phyloP scores from a whole-genome alignment of 2,888 invertebrate genomes.

The Protonemura montana region DNA sequence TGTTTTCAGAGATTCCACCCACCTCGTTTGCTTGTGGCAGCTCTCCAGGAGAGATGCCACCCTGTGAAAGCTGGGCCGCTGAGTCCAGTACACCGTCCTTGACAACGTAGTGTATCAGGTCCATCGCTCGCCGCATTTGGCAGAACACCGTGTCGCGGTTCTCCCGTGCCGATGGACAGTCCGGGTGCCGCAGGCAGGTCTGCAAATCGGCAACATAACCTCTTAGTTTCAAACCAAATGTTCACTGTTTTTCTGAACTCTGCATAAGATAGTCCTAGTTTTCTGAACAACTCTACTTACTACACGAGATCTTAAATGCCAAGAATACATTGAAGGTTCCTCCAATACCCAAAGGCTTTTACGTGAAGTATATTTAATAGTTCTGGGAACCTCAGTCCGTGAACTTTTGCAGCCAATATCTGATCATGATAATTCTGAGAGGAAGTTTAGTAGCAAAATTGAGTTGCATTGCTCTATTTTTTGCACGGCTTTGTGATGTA shows the following conservation, averaged over 20 bases:
- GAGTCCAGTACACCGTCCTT: conserved; percentile 89
- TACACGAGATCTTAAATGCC: too few species aligned
- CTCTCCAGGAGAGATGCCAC: conserved; percentile 43
- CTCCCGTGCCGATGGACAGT: conserved; percentile 89
- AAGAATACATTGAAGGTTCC: too few species aligned
- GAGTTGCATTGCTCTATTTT: too few species aligned
- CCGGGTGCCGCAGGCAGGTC: conserved; percentile 94
- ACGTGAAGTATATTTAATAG: too few species aligned
- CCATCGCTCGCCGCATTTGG: conserved; percentile 96
- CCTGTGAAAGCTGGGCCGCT: conserved; percentile 52
- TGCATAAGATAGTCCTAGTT: background rate
- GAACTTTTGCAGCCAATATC: too few species aligned
- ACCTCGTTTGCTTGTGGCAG: conserved; percentile 52
- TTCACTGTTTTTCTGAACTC: background rate
- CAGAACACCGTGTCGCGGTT: conserved; percentile 98
- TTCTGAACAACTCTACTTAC: too few species aligned
- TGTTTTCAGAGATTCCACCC: background rate
- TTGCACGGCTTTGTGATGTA: too few species aligned
- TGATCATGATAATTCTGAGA: too few species aligned
- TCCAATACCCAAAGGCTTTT: too few species aligned
- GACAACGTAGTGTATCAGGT: conserved; percentile 95
- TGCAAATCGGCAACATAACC: conserved; percentile 56
- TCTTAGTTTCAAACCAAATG: background rate
- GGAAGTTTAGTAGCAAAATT: too few species aligned
- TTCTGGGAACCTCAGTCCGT: too few species aligned